A percentile compares a stretch with the other conserved stretches of the same genome.
phyloP scores from a whole-genome alignment of 2,113 vertebrate genomes.

The Kobus ellipsiprymnus region DNA sequence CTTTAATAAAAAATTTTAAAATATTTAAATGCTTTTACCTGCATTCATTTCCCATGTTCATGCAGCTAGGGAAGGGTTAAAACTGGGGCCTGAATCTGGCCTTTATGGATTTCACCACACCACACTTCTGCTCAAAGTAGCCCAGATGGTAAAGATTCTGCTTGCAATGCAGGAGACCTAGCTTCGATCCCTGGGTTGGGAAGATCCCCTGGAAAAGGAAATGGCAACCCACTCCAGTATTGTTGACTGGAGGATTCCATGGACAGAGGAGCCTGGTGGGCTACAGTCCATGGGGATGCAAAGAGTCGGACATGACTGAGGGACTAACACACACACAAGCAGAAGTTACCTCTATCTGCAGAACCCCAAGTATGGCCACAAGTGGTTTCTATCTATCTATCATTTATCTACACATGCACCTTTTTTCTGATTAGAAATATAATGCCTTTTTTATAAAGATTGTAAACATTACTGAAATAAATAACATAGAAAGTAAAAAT shows the following conservation, averaged over 20 bases:
- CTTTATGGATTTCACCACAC: background rate
- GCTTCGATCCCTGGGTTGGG: background rate
- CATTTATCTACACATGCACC: background rate
- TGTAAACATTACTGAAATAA: background rate
- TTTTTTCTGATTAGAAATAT: constrained; percentile 23
- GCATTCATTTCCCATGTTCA: background rate
- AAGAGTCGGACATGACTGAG: background rate
- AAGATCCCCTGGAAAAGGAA: background rate
- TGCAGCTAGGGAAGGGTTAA: background rate
- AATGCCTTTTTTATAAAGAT: constrained; percentile 5
- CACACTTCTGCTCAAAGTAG: background rate
- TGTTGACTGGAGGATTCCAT: background rate
- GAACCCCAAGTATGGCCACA: background rate
- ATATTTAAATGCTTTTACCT: background rate
- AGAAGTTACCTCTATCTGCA: background rate
- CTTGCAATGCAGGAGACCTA: background rate
- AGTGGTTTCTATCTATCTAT: background rate
- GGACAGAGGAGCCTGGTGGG: background rate
- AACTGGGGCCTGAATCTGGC: background rate
- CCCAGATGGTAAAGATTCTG: background rate
- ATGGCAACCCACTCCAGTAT: background rate
- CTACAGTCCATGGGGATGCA: background rate
- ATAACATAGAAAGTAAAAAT: background rate
- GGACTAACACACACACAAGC: background rate
- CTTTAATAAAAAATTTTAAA: background rate